Evolutionary conservation across 1,140 invertebrate species (phyloP).

Genomic region (Pogonomyrmex californicus): DNA sequence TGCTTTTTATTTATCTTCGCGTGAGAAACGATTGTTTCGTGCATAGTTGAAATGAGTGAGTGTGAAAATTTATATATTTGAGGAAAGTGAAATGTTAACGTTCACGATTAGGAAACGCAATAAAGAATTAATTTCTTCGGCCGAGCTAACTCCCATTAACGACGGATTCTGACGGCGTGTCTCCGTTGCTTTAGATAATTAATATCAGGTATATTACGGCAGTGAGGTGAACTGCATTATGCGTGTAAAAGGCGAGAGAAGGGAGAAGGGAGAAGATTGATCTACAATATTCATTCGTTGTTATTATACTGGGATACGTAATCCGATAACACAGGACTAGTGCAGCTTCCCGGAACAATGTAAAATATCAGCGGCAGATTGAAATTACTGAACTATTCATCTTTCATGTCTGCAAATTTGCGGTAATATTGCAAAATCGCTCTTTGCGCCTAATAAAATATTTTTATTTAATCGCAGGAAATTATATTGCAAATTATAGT

Average conservation of each 20-base stretch:
- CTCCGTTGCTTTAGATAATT: conserved; percentile 46
- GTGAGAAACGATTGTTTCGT: neutral
- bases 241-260: neutral
- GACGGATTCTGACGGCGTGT: conserved; percentile 23
- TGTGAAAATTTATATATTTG: neutral
- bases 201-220: conserved; percentile 40
- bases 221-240: conserved; percentile 44
- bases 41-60: neutral
- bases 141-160: conserved; percentile 31
- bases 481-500: neutral
- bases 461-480: neutral
- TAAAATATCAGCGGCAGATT: conserved; percentile 29
- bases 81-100: neutral
- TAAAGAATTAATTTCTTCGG: conserved; percentile 35
- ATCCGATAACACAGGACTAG: conserved; percentile 30
- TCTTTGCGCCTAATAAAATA: neutral
- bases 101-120: neutral
- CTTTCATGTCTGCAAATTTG: neutral
- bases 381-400: conserved; percentile 19
- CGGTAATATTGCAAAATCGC: neutral
- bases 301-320: conserved; percentile 55
- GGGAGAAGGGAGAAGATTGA: conserved; percentile 34
- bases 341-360: conserved; percentile 9
- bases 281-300: conserved; percentile 53
- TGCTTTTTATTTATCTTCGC: neutral